Evolutionary conservation across 2,888 invertebrate genomes (phyloP).

Genomic region (Orchesellides sinensis): DNA sequence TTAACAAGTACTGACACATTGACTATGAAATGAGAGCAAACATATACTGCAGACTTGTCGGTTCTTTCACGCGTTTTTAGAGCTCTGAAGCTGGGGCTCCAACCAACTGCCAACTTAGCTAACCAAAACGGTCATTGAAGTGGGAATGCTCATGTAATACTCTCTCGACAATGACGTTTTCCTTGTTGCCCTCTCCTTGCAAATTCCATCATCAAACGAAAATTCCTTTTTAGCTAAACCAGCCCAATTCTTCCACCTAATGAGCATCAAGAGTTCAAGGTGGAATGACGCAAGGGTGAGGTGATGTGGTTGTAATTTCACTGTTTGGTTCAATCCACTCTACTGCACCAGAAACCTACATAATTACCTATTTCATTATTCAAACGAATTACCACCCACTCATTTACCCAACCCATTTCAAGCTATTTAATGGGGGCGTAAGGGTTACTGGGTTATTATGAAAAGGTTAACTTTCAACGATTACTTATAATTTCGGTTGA

Average conservation of each 20-base stretch:
- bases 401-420: no score
- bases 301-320: conserved; percentile 58
- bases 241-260: conserved; percentile 43
- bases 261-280: conserved; percentile 55
- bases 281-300: conserved; percentile 38
- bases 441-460: no score
- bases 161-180: no score
- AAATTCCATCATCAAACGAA: not conserved
- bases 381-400: not conserved
- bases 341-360: not conserved
- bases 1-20: conserved; percentile 39
- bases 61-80: not conserved
- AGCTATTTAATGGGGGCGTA: no score
- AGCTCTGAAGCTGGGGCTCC: not conserved
- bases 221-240: not conserved
- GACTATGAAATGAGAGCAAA: conserved; percentile 19
- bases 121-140: conserved; percentile 33
- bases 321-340: conserved; percentile 46
- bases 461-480: no score
- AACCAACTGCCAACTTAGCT: conserved; percentile 48
- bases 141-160: conserved; percentile 1
- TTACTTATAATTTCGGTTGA: no score
- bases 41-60: not conserved
- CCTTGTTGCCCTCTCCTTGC: not conserved
- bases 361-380: no score